Percentiles rank a stretch among this genome's conserved stretches.
Evolutionary conservation across 2,113 vertebrate species (phyloP).

Genomic region (Varanus salvator): DNA sequence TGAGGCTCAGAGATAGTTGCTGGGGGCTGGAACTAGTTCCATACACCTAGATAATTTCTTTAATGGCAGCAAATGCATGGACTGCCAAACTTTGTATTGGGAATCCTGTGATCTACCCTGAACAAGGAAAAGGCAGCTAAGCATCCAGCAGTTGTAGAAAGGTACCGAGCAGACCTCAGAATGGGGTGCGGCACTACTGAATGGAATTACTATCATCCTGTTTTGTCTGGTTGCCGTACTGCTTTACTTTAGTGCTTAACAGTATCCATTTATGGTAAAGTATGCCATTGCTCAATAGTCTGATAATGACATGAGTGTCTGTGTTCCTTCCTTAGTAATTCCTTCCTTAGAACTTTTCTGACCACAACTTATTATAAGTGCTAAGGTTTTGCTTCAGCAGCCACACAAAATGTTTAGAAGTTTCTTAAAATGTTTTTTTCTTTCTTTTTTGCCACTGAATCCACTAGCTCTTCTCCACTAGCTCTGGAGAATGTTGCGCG

Average conservation of each 20-base stretch:
- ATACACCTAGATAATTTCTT: not conserved
- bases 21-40: not conserved
- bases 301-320: slow-evolving; percentile 14
- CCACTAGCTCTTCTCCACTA: too few relatives aligned
- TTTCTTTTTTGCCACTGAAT: not conserved
- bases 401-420: not conserved
- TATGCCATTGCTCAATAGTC: slow-evolving; percentile 11
- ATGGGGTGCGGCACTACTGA: not conserved
- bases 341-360: not conserved
- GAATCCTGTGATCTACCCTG: not conserved
- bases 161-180: not conserved
- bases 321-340: not conserved
- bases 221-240: not conserved
- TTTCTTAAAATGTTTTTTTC: not conserved
- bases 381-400: not conserved
- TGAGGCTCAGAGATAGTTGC: not conserved
- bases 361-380: not conserved
- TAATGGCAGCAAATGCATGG: not conserved
- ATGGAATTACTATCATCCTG: not conserved
- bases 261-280: slow-evolving; percentile 38
- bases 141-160: slow-evolving; percentile 6
- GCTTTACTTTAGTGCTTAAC: not conserved
- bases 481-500: not conserved
- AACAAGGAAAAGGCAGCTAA: not conserved
- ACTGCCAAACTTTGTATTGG: not conserved